Evolutionary conservation across 2,797 vertebrate species (phyloP).

Genomic region (Centropyge bicolor): DNA sequence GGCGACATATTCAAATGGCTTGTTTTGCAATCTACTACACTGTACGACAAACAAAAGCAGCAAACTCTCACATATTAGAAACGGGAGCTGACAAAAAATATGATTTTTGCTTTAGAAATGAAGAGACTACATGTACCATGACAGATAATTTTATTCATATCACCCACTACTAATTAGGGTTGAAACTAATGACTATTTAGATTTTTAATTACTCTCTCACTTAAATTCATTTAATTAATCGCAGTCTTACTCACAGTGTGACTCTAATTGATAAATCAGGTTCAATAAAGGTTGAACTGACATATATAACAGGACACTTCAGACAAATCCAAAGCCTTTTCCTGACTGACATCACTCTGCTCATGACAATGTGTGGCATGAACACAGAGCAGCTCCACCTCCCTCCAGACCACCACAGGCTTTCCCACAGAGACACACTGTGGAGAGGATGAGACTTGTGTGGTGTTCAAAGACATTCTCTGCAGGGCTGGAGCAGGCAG

Average conservation of each 20-base stretch:
- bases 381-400: slow-evolving; percentile 33
- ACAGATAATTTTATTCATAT: slow-evolving; percentile 7
- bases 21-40: not conserved
- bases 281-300: slow-evolving; percentile 5
- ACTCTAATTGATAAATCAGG: not conserved
- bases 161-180: not conserved
- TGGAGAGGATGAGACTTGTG: slow-evolving; percentile 35
- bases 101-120: not conserved
- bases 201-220: slow-evolving; percentile 13
- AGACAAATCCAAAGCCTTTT: not conserved
- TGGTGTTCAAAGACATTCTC: slow-evolving; percentile 35
- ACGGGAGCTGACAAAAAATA: not conserved
- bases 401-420: slow-evolving; percentile 20
- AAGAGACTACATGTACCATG: not conserved
- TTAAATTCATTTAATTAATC: slow-evolving; percentile 15
- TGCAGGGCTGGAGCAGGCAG: slow-evolving; percentile 16
- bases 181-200: not conserved
- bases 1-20: not conserved
- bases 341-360: slow-evolving; percentile 14
- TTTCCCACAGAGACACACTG: slow-evolving; percentile 20
- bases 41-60: not conserved
- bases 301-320: not conserved
- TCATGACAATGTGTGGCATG: slow-evolving; percentile 22
- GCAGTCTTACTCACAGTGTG: not conserved
- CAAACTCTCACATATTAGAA: not conserved